phyloP scores from a whole-genome alignment of 2,888 invertebrate species.

The Muscina levida region DNA sequence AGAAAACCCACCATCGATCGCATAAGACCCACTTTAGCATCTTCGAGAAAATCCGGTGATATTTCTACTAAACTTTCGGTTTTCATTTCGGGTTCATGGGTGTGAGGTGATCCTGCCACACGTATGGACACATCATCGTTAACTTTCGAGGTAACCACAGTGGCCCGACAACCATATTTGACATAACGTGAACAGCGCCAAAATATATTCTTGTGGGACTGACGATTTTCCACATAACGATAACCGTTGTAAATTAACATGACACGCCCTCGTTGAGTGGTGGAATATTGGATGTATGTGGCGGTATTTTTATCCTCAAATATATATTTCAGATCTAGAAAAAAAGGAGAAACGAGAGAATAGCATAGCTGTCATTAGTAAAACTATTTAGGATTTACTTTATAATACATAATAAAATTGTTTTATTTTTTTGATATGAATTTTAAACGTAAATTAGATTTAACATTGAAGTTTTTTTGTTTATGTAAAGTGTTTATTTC shows the following conservation, averaged over 20 bases:
- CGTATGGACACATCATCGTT: conserved; percentile 75
- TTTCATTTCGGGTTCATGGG: conserved; percentile 78
- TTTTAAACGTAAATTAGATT: conserved; percentile 13
- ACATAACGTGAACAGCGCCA: conserved; percentile 80
- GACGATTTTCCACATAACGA: conserved; percentile 79
- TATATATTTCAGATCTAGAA: conserved; percentile 73
- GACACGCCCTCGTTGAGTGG: conserved; percentile 79
- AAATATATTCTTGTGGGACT: conserved; percentile 79
- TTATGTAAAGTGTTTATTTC: too few relatives aligned
- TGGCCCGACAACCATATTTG: conserved; percentile 78
- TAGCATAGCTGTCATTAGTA: neutral
- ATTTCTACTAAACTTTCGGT: conserved; percentile 73
- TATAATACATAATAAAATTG: neutral
- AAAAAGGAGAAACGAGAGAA: conserved; percentile 36
- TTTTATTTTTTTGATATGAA: neutral
- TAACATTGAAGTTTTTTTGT: neutral
- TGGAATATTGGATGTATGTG: conserved; percentile 77
- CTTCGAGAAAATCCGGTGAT: conserved; percentile 74
- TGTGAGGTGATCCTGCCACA: conserved; percentile 78
- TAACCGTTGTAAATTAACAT: conserved; percentile 80
- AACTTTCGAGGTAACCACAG: conserved; percentile 78
- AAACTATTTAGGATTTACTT: neutral
- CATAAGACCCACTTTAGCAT: conserved; percentile 70
- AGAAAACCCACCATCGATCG: conserved; percentile 69
- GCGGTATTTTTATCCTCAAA: conserved; percentile 75